Conservation (phyloP, 2,797 vertebrate genomes). For the Acanthurus leucopareius region DNA sequence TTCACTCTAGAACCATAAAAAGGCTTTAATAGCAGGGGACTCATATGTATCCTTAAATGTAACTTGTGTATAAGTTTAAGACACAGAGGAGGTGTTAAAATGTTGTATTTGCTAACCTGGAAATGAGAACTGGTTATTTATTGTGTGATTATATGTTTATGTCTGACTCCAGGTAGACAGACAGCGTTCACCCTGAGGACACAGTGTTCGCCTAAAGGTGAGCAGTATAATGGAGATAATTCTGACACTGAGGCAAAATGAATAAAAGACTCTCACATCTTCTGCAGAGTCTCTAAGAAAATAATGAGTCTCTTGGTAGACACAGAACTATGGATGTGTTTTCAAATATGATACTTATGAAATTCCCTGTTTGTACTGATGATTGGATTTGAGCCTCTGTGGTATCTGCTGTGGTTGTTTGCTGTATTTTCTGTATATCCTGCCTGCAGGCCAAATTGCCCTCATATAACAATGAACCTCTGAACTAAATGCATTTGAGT, state of each 20-base stretch:
- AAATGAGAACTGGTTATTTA: background rate
- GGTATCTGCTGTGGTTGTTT: constrained; percentile 15
- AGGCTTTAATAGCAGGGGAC: too few species aligned
- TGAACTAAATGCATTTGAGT: constrained; percentile 21
- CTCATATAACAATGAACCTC: constrained; percentile 11
- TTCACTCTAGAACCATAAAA: too few species aligned
- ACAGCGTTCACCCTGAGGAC: constrained; percentile 19
- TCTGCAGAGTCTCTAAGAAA: constrained; percentile 23
- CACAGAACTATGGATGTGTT: background rate
- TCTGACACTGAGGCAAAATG: constrained; percentile 21
- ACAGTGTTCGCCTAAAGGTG: constrained; percentile 33
- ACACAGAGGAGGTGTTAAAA: too few species aligned
- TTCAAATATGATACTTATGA: constrained; percentile 19
- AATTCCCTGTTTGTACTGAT: constrained; percentile 8
- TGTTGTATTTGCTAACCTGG: too few species aligned
- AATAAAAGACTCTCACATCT: constrained; percentile 19
- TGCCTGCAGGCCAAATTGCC: constrained; percentile 28
- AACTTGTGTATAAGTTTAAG: too few species aligned
- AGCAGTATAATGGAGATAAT: constrained; percentile 18
- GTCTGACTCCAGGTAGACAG: constrained; percentile 11
- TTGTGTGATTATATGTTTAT: constrained; percentile 18
- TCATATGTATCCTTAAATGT: too few species aligned
- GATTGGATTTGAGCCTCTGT: constrained; percentile 5
- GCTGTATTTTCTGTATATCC: background rate
- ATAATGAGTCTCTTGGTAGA: constrained; percentile 31